Percentiles rank a stretch among this genome's conserved stretches.
Conservation (phyloP, 2,113 vertebrate species). For the Trachemys scripta region DNA sequence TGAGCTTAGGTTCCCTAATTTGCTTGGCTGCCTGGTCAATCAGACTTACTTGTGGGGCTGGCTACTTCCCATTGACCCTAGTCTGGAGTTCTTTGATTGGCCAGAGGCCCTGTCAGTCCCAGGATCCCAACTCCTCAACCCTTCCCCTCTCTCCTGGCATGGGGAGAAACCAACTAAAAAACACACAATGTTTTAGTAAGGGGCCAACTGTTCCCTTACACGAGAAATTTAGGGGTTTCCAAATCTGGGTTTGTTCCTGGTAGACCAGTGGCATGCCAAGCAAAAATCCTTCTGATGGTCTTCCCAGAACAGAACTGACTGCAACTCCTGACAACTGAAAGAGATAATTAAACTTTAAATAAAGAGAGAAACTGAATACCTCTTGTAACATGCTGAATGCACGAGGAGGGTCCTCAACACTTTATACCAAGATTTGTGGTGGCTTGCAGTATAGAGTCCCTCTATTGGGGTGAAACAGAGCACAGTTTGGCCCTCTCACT, state of each 20-base stretch:
- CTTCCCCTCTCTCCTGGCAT: background rate
- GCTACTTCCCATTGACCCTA: too few relatives aligned
- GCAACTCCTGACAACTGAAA: background rate
- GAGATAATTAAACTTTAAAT: background rate
- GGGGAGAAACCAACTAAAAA: background rate
- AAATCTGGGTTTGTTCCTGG: background rate
- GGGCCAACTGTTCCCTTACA: background rate
- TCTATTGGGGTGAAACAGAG: background rate
- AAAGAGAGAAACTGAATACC: background rate
- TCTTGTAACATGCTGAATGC: background rate
- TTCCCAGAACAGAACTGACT: background rate
- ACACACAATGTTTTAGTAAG: background rate
- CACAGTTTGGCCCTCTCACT: background rate
- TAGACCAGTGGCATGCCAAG: background rate
- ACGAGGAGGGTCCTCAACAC: fast-evolving
- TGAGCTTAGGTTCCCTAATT: too few relatives aligned
- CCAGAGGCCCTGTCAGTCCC: too few relatives aligned
- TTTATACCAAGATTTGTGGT: background rate
- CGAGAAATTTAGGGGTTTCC: background rate
- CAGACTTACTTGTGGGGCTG: too few relatives aligned
- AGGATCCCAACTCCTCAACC: background rate
- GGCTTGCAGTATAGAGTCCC: fast-evolving
- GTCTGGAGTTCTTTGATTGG: too few relatives aligned
- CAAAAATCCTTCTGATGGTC: background rate
- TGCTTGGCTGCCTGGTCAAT: too few relatives aligned